Conservation (phyloP, 2,888 invertebrate genomes). For the Biston stratarius region DNA sequence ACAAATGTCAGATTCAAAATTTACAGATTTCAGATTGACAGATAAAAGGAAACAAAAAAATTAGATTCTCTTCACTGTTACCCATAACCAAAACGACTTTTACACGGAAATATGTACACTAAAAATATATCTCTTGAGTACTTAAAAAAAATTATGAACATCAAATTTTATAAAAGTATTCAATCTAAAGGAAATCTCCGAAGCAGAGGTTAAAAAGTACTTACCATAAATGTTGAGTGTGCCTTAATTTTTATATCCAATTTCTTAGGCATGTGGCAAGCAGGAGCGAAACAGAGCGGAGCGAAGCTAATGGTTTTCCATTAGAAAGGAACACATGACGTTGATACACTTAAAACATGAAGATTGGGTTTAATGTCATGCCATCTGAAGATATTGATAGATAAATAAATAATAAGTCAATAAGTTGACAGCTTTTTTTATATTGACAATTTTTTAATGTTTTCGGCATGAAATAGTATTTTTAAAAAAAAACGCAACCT, state of each 20-base stretch:
- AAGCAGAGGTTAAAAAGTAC: not conserved
- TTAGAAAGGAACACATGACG: not conserved
- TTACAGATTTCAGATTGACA: too few relatives aligned
- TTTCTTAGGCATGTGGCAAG: conserved; percentile 7
- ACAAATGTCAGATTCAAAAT: too few relatives aligned
- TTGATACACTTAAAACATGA: not conserved
- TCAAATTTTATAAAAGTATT: not conserved
- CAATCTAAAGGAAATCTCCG: not conserved
- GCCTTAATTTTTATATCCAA: conserved; percentile 18
- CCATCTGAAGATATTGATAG: not conserved
- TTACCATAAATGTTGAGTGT: conserved; percentile 6
- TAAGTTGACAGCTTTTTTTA: too few relatives aligned
- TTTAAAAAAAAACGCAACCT: too few relatives aligned
- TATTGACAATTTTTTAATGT: too few relatives aligned
- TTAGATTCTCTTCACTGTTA: too few relatives aligned
- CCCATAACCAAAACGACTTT: too few relatives aligned
- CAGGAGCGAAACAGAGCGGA: not conserved
- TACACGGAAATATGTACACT: too few relatives aligned
- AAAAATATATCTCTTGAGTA: not conserved
- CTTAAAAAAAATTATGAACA: not conserved
- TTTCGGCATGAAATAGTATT: too few relatives aligned
- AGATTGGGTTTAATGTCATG: not conserved
- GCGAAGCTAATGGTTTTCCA: not conserved
- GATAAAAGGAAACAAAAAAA: too few relatives aligned
- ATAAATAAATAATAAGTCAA: too few relatives aligned